Conservation (phyloP, 2,888 invertebrate species). For the Lochmaea capreae region DNA sequence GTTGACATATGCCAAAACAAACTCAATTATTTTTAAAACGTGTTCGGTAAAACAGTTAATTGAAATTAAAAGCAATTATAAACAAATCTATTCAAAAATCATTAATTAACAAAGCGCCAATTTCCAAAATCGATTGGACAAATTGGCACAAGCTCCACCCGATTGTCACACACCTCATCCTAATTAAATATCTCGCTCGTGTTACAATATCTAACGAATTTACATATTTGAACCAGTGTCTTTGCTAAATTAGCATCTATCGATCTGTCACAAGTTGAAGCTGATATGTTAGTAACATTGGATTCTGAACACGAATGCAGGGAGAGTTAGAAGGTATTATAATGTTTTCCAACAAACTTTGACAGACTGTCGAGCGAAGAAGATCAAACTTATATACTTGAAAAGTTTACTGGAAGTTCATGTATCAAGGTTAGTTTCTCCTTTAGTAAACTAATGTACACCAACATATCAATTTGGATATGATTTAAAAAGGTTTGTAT, state of each 20-base stretch:
- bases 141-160: too few relatives aligned
- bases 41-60: too few relatives aligned
- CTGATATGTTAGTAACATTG: background rate
- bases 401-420: background rate
- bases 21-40: too few relatives aligned
- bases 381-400: background rate
- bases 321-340: background rate
- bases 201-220: background rate
- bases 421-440: constrained; percentile 9
- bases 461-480: too few relatives aligned
- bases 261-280: background rate
- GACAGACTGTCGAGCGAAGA: background rate
- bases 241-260: background rate
- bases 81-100: too few relatives aligned
- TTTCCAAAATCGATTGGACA: too few relatives aligned
- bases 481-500: too few relatives aligned
- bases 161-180: background rate
- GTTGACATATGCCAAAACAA: too few relatives aligned
- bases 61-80: too few relatives aligned
- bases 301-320: background rate
- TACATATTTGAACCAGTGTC: background rate
- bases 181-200: background rate
- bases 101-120: too few relatives aligned
- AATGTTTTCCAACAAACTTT: constrained; percentile 8
- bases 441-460: too few relatives aligned